phyloP scores from a whole-genome alignment of 1,140 invertebrate genomes.

The Littorina saxatilis region DNA sequence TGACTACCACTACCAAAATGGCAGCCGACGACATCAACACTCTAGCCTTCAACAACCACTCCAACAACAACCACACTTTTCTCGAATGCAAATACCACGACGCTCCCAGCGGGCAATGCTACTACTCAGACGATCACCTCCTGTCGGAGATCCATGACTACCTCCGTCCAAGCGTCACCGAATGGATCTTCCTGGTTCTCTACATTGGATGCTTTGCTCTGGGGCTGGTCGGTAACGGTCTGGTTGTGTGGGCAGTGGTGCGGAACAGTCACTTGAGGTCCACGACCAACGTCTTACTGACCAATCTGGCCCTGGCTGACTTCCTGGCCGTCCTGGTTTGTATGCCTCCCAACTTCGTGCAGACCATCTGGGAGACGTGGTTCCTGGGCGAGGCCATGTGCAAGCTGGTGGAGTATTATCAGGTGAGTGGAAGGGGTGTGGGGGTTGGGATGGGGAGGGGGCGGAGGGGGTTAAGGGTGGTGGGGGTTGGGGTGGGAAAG shows the following conservation, averaged over 20 bases:
- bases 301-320: constrained; percentile 93
- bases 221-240: constrained; percentile 89
- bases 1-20: too few species aligned
- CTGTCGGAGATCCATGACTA: constrained; percentile 37
- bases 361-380: constrained; percentile 93
- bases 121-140: constrained; percentile 40
- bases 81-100: constrained; percentile 37
- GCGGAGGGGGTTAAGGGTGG: not conserved
- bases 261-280: constrained; percentile 89
- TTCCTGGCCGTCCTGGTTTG: constrained; percentile 92
- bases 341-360: constrained; percentile 87
- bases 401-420: constrained; percentile 89
- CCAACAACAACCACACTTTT: not conserved
- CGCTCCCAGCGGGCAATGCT: constrained; percentile 36
- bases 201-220: constrained; percentile 85
- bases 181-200: constrained; percentile 71
- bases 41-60: not conserved
- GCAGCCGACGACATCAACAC: not conserved
- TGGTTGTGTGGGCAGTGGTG: constrained; percentile 92
- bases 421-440: constrained; percentile 79
- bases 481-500: too few species aligned
- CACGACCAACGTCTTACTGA: constrained; percentile 94
- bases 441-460: not conserved
- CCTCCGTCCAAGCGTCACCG: constrained; percentile 40
- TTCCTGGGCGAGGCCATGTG: constrained; percentile 88